Evolutionary conservation across 92 coral and sea anemone genomes (phyloP), one percentile per base, ranked within the genome.

Genomic region (Paramuricea clavata): DNA sequence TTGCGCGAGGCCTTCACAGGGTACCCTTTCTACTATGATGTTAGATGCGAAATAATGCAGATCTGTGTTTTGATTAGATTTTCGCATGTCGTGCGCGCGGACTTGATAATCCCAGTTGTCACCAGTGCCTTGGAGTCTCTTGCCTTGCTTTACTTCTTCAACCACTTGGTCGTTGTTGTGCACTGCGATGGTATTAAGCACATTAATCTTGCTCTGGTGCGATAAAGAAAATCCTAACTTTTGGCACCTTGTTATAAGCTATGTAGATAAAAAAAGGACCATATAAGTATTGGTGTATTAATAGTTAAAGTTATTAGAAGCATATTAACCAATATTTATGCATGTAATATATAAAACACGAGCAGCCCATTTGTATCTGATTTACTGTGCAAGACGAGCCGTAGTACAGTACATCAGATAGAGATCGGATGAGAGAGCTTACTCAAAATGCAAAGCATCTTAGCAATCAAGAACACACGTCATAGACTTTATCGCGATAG

Each of bases 31-130:
- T 15, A 89, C 85, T 16, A 92, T 87, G 10, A 92, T 34, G 68
- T 78, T 87, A 5, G 92, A 88, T 11, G 92, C 94, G 74, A 92
- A 88, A 52, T 80, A 88, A 33, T 92, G 94, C 10, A 88, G 79
- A 41, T 88, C 90, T 13, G 25, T 28, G 34, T 88, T 88, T 61
- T 92, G 94, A 67, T 89, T 65, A 12, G 83, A 71, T 23, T 61
- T 61, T 42, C 88, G 64, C 90, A 85, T 88, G 22, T 92, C 94
- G 72, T 86, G 92, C 10, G 69, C 83, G 25, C 67, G 54, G 30
- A 92, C 76, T 82, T 82, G 52, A 15, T 54, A 77, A 31, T 88
- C 90, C 90, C 88, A 71, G 78, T 91, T 91, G 82, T 91, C 91
- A 35, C 91, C 91, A 21, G 88, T 73, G 17, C 89, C 87, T 72